A percentile compares a stretch with the other conserved stretches of the same genome.
These are phyloP conservation scores for Dasypus novemcinctus DNA, from an alignment of 2,113 vertebrate genomes.

Conservation along the genomic window DNA sequence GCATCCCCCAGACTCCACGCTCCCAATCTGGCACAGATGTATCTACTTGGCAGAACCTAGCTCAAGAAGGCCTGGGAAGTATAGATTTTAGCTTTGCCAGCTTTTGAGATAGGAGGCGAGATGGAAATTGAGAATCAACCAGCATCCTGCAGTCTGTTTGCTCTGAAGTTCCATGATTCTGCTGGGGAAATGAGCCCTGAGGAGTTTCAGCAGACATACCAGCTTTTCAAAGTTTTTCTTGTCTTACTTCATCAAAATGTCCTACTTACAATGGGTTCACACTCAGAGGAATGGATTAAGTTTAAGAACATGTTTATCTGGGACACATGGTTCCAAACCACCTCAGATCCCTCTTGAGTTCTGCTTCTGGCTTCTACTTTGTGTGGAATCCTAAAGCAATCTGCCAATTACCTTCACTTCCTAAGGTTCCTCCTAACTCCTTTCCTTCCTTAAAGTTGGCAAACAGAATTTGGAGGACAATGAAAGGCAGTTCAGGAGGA, in stretches of 20 bases:
- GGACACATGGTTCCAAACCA: too few relatives aligned
- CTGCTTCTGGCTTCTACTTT: not conserved
- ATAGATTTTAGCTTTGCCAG: not conserved
- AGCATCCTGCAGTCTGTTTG: not conserved
- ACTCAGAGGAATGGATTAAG: too few relatives aligned
- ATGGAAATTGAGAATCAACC: not conserved
- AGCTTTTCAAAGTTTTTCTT: not conserved
- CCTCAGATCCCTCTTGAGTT: not conserved
- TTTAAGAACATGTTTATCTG: too few relatives aligned
- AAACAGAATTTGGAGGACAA: not conserved
- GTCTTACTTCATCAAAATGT: not conserved
- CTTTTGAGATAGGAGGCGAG: not conserved
- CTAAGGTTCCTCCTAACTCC: not conserved
- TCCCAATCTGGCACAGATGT: not conserved
- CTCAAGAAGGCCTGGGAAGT: not conserved
- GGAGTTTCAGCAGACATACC: not conserved
- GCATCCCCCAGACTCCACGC: rapidly evolving
- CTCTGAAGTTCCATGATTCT: not conserved
- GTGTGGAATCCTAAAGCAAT: not conserved
- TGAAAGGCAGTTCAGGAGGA: not conserved
- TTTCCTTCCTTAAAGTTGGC: not conserved
- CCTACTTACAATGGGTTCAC: too few relatives aligned
- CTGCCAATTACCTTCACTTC: not conserved
- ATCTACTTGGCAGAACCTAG: not conserved
- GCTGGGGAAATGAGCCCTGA: not conserved